These are phyloP conservation scores for Oithona nana DNA, from an alignment of 2,888 invertebrate genomes.

Conservation along the genomic window DNA sequence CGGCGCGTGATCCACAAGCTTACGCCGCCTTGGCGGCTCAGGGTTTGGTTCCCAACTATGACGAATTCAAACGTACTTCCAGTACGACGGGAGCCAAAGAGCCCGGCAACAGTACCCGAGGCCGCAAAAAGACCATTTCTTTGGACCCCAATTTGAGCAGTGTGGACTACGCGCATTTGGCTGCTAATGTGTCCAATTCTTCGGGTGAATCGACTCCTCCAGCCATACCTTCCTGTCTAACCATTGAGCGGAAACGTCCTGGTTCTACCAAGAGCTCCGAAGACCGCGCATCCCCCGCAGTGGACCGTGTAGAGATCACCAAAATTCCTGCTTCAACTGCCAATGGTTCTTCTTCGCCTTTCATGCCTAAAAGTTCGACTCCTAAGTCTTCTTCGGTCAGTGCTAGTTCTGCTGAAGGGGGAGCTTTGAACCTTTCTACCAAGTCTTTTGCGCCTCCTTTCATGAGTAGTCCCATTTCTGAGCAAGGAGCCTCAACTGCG, in stretches of 20 bases:
- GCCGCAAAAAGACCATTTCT: slow-evolving; percentile 71
- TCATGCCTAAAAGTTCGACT: not conserved
- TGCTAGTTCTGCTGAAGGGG: not conserved
- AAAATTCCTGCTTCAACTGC: not conserved
- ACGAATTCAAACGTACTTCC: slow-evolving; percentile 67
- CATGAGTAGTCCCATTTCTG: not conserved
- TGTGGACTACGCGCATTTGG: slow-evolving; percentile 31
- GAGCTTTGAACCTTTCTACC: slow-evolving; percentile 6
- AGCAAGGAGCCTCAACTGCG: no score
- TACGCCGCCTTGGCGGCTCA: slow-evolving; percentile 11
- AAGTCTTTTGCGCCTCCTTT: not conserved
- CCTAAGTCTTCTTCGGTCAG: not conserved
- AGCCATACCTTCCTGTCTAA: slow-evolving; percentile 1
- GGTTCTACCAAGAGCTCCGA: not conserved
- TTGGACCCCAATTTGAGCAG: slow-evolving; percentile 48
- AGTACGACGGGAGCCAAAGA: slow-evolving; percentile 68
- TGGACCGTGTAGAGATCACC: slow-evolving; percentile 11
- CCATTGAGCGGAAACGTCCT: slow-evolving; percentile 6
- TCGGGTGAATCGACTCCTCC: not conserved
- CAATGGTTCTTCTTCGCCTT: not conserved
- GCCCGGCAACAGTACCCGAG: slow-evolving; percentile 61
- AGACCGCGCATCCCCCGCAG: not conserved
- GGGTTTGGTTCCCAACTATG: slow-evolving; percentile 7
- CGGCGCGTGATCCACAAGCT: slow-evolving; percentile 28
- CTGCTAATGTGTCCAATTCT: not conserved